Conservation (phyloP, 2,797 vertebrate species). For the Nyctalus aviator region DNA sequence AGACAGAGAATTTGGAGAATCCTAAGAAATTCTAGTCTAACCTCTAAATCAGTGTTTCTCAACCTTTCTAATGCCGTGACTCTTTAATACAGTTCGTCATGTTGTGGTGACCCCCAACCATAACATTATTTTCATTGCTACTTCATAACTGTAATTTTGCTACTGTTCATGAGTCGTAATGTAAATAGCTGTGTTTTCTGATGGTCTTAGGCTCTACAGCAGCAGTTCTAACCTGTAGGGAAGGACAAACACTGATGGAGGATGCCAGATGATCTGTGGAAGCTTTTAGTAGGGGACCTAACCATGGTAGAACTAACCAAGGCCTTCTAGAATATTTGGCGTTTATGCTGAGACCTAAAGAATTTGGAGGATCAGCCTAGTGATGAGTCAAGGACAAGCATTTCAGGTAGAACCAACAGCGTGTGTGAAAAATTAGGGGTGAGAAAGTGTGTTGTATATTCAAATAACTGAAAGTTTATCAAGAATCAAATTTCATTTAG, state of each 20-base stretch:
- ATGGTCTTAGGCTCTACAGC: no score
- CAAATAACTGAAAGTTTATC: background rate
- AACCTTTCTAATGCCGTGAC: no score
- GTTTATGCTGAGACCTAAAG: background rate
- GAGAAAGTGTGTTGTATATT: background rate
- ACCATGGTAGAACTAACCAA: slow-evolving; percentile 1
- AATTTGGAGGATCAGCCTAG: background rate
- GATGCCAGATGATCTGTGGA: background rate
- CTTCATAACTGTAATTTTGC: no score
- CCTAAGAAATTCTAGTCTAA: background rate
- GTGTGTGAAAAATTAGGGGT: background rate
- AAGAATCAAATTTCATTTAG: slow-evolving; percentile 43
- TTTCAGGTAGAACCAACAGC: slow-evolving; percentile 19
- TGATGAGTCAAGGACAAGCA: background rate
- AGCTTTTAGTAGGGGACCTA: background rate
- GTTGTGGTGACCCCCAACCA: no score
- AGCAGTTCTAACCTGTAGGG: background rate
- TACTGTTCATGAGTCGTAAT: no score
- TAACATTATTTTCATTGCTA: no score
- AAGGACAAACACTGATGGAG: background rate
- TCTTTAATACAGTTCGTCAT: no score
- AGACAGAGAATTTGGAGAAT: slow-evolving; percentile 14
- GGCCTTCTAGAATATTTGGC: slow-evolving; percentile 24
- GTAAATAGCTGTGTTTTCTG: no score
- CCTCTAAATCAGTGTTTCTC: background rate